Percentiles rank a stretch among this genome's conserved stretches.
Evolutionary conservation across 2,113 vertebrate species (phyloP).

Genomic region (Gasterosteus aculeatus): DNA sequence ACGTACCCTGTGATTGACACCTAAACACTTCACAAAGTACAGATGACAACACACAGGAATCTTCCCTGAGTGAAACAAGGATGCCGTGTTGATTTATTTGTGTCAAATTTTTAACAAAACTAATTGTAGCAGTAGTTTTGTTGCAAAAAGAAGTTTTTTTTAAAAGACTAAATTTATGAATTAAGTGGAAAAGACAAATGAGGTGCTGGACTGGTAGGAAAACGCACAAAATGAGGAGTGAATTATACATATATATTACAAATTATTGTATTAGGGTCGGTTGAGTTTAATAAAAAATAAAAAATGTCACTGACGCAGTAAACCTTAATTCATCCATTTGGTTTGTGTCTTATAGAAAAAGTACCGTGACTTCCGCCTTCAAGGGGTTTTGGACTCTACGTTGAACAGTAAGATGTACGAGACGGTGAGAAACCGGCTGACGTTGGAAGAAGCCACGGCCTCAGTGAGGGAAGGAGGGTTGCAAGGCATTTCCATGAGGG

Average conservation of each 20-base stretch:
- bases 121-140: neutral
- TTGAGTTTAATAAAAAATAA: neutral
- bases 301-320: neutral
- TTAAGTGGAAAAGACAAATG: neutral
- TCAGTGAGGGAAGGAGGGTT: constrained; percentile 95
- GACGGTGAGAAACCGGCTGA: constrained; percentile 94
- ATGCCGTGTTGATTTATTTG: neutral
- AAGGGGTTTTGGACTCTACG: constrained; percentile 99
- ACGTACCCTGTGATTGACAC: no score
- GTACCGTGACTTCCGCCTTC: constrained; percentile 98
- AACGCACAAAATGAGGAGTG: neutral
- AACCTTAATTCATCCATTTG: neutral
- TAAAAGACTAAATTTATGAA: neutral
- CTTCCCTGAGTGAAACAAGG: neutral
- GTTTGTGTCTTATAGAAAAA: constrained; percentile 85
- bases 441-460: constrained; percentile 94
- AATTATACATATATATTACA: neutral
- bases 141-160: neutral
- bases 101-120: no score
- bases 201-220: neutral
- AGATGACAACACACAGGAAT: neutral
- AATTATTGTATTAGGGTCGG: neutral
- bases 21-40: neutral
- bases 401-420: constrained; percentile 99
- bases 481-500: constrained; percentile 97